Base-by-base conservation (phyloP, 2,888 invertebrate genomes). In the Platypus cylindrus region DNA sequence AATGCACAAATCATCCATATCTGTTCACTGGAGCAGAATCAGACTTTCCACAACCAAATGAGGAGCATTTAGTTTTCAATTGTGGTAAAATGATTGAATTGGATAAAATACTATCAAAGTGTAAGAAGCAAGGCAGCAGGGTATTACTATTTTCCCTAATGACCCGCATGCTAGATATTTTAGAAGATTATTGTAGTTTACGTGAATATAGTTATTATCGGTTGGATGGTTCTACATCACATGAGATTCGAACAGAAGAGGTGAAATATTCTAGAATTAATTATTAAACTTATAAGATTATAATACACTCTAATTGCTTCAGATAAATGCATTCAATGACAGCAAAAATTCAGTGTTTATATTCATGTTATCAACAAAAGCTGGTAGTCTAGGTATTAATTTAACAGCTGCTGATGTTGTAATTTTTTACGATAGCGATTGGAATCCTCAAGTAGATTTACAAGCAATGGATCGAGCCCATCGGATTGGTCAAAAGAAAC, bases 1-100 rank as follows among this genome's bases (percentile, higher is more conserved):
- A 99, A 56, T 97, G 97, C 57, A 85, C 87, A 49, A 99, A 99
- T 60, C 98, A 99, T 64, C 98, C 98, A 0, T 99, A 99, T 60
- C 65, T 99, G 44, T 99, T 98, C 58, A 97, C 99, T 56, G 98
- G 98, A 0, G 95, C 95, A 0, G 98, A 98, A 60, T 97, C 97
- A 0, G 97, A 95, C 15, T 95, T 95, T 2, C 95, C 95, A 0
- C 97, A 93, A 62, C 97, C 95, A 0, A 97, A 95, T 0, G 95
- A 95, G 50, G 76, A 83, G 46, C 95, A 98, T 66, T 67, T 98
- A 14, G 89, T 93, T 0, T 85, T 82, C 53, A 98, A 95, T 63
- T 85, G 90, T 45, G 98, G 98, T 1, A 98, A 99, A 66, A 79
- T 99, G 75, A 82, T 81, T 1, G 82, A 99, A 34, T 66, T 99